A percentile compares a stretch with the other conserved stretches of the same genome.
Evolutionary conservation across 2,113 vertebrate genomes (phyloP).

Genomic region (Archilochus colubris): DNA sequence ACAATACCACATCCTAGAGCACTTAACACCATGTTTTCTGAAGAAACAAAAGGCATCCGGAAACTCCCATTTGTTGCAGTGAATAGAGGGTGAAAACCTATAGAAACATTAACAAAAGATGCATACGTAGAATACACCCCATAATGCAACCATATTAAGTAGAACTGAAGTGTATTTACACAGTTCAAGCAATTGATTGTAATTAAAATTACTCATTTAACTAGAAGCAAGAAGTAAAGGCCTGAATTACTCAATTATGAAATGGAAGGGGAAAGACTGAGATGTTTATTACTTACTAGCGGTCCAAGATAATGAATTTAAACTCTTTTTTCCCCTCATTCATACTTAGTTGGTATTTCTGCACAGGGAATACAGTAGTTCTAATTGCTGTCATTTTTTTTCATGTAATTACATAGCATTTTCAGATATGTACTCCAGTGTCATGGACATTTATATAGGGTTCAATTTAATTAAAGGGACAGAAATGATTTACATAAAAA

Average conservation of each 20-base stretch:
- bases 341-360: neutral
- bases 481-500: constrained; percentile 9
- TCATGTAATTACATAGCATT: neutral
- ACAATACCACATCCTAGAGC: neutral
- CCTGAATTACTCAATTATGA: neutral
- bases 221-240: constrained; percentile 4
- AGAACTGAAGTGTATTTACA: neutral
- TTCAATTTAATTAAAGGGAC: neutral
- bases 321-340: neutral
- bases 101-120: neutral
- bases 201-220: constrained; percentile 17
- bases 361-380: neutral
- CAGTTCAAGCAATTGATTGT: neutral
- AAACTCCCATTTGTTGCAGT: neutral
- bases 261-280: neutral
- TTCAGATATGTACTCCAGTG: neutral
- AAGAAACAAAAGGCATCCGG: neutral
- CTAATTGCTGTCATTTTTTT: neutral
- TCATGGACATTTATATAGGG: neutral
- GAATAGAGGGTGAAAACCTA: neutral
- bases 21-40: neutral
- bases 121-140: neutral
- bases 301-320: constrained; percentile 7
- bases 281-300: neutral
- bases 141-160: neutral